phyloP scores from a whole-genome alignment of 2,888 invertebrate species.

The Meganola albula region DNA sequence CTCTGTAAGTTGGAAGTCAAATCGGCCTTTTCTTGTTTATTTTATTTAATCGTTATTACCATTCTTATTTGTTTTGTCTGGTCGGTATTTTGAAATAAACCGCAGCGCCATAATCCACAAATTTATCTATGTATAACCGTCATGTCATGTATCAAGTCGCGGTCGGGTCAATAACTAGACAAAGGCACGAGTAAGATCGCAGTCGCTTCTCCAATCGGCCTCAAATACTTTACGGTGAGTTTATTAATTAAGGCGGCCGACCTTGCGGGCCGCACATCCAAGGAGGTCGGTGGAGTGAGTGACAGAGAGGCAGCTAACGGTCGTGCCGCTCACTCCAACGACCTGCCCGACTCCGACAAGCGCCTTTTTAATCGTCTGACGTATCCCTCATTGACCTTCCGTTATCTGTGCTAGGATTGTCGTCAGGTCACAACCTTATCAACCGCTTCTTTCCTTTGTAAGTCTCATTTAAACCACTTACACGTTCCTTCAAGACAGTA shows the following conservation, averaged over 20 bases:
- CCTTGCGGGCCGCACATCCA: slow-evolving; percentile 75
- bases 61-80: too few relatives aligned
- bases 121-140: too few relatives aligned
- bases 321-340: slow-evolving; percentile 28
- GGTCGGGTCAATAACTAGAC: slow-evolving; percentile 73
- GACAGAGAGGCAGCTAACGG: slow-evolving; percentile 45
- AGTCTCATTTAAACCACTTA: slow-evolving; percentile 15
- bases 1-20: too few relatives aligned
- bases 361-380: slow-evolving; percentile 57
- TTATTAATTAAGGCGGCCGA: slow-evolving; percentile 77
- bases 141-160: too few relatives aligned
- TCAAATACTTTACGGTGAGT: slow-evolving; percentile 77
- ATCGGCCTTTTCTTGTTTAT: too few relatives aligned
- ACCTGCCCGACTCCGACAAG: slow-evolving; percentile 50
- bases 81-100: too few relatives aligned
- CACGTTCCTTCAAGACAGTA: not conserved
- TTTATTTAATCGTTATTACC: too few relatives aligned
- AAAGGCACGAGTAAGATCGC: slow-evolving; percentile 70
- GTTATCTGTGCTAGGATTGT: slow-evolving; percentile 67
- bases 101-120: too few relatives aligned
- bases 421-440: slow-evolving; percentile 39
- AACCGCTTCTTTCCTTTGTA: slow-evolving; percentile 24
- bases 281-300: slow-evolving; percentile 65
- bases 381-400: slow-evolving; percentile 73
- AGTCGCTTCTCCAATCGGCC: slow-evolving; percentile 71